Evolutionary conservation across 2,888 invertebrate species (phyloP).

Genomic region (Arctia plantaginis): DNA sequence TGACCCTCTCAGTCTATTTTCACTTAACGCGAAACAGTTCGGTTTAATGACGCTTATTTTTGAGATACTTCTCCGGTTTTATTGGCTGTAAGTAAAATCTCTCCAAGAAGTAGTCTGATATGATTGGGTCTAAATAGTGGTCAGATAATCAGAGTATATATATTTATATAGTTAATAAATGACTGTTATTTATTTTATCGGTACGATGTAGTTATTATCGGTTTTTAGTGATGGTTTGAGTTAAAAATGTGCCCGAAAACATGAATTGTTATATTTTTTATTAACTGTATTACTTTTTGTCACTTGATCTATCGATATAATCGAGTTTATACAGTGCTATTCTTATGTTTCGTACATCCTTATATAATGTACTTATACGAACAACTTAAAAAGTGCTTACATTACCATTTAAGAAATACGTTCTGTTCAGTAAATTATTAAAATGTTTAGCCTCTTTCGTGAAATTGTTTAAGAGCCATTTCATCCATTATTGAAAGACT

Average conservation of each 20-base stretch:
- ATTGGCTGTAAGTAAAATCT: constrained; percentile 3
- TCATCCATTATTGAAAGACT: no score
- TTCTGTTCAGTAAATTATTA: no score
- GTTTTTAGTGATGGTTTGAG: background rate
- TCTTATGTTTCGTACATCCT: background rate
- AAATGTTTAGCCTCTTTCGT: no score
- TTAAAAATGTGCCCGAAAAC: background rate
- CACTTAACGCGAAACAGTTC: background rate
- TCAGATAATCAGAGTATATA: background rate
- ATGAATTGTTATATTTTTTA: background rate
- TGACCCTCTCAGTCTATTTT: background rate
- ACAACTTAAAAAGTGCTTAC: background rate
- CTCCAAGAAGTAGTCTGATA: background rate
- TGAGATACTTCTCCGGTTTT: background rate
- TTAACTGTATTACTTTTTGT: background rate
- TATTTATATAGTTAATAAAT: background rate
- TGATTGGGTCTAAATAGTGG: constrained; percentile 4
- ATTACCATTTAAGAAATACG: background rate
- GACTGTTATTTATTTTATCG: background rate
- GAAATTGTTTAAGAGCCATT: no score
- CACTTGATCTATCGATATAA: no score
- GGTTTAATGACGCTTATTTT: background rate
- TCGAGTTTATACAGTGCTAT: background rate
- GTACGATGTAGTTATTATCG: background rate
- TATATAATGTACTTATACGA: background rate